Conservation (phyloP, 30 jellyfish, hydroid and myxozoan genomes). For the Pelagia noctiluca region DNA sequence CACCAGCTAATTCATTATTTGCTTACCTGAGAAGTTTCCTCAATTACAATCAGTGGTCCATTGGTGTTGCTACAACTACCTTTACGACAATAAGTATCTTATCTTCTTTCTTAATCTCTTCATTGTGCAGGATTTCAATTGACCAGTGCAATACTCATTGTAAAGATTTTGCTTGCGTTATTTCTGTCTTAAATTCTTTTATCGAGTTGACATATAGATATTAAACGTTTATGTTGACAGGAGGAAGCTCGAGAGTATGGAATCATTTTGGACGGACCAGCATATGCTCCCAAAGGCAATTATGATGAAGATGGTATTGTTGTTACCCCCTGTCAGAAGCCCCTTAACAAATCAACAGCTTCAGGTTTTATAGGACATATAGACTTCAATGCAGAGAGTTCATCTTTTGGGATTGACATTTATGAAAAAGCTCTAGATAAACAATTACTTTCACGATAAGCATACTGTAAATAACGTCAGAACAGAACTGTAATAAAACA, state of each 20-base stretch:
- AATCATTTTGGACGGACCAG: constrained; percentile 16
- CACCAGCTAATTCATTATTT: no score
- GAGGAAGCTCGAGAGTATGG: constrained; percentile 24
- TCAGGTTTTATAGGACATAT: neutral
- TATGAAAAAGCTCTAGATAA: neutral
- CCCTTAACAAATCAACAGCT: neutral
- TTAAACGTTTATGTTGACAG: neutral
- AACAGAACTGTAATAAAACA: no score
- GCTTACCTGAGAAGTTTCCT: constrained; percentile 4
- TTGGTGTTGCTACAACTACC: constrained; percentile 20
- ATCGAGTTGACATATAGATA: neutral
- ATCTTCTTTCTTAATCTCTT: constrained; percentile 20
- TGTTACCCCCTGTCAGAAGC: neutral
- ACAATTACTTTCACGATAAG: neutral
- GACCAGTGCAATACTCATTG: no score
- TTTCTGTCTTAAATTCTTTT: no score
- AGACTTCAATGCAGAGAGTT: neutral
- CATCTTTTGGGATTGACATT: constrained; percentile 5
- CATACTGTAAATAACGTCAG: no score
- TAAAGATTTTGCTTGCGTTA: neutral
- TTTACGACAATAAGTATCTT: constrained; percentile 18
- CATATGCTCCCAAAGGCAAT: neutral
- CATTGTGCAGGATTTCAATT: no score
- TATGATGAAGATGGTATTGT: neutral
- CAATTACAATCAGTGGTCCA: constrained; percentile 4